Evolutionary conservation across 2,113 vertebrate genomes (phyloP), one percentile per base, ranked within the genome.

Genomic region (Oxyruncus cristatus): DNA sequence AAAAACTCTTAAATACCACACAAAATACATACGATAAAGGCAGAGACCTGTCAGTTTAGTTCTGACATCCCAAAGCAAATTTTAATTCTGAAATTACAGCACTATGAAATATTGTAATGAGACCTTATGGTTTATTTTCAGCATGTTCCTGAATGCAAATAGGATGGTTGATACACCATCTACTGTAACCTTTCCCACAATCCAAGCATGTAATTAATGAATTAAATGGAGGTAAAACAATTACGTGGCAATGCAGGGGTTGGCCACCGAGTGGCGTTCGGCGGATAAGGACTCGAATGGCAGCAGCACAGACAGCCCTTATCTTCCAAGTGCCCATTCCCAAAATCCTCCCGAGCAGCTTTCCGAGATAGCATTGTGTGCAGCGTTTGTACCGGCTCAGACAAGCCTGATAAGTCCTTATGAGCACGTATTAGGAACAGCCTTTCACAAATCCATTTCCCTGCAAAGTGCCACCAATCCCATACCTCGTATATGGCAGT

Each of bases 401-500:
- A 92, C 68, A 86, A 92, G 79, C 35, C 66, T 17, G 75, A 65
- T 53, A 79, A 88, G 42, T 35, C 86, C 28, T 77, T 53, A 50
- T 2, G 65, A 78, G 71, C 41, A 58, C 14, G 44, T 28, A 53
- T 88, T 80, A 72, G 56, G 65, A 81, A 83, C 35, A 35, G 71
- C 44, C 62, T 80, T 66, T 30, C 59, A 28, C 90, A 89, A 85
- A 70, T 19, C 67, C 80, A 35, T 85, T 63, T 61, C 73, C 5
- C 27, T 42, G 47, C 55, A 52, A 89, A 77, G 22, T 28, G 56
- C 65, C 70, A 14, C 85, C 32, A 94, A 82, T n/a, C 82, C 88
- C 7, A 35, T 98, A 99, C 99, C 99, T 99, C 99, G 7, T 99
- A 99, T 92, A 99, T 98, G 66, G 99, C 99, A 41, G 99, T 99